Evolutionary conservation across 2,888 invertebrate genomes (phyloP).

Genomic region (Drosophila austrosaltans): DNA sequence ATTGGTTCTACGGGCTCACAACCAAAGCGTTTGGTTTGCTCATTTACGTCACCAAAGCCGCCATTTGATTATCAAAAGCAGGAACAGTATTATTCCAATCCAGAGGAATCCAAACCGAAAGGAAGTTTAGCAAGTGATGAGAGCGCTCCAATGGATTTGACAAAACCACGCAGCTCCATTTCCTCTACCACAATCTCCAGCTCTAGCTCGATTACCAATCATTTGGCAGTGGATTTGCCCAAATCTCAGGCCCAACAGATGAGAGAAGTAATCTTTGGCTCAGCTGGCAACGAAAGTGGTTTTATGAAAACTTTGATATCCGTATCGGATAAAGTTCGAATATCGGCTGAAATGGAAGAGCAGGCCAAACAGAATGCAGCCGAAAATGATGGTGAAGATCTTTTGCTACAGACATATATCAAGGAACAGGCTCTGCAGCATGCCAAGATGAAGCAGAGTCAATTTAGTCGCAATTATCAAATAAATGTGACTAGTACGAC

Average conservation of each 20-base stretch:
- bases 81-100: slow-evolving; percentile 84
- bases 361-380: slow-evolving; percentile 56
- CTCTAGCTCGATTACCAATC: not conserved
- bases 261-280: slow-evolving; percentile 81
- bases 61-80: slow-evolving; percentile 83
- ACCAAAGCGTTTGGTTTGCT: slow-evolving; percentile 76
- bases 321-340: slow-evolving; percentile 81
- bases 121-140: slow-evolving; percentile 71
- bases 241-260: slow-evolving; percentile 82
- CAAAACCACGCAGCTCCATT: slow-evolving; percentile 76
- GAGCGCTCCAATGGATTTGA: slow-evolving; percentile 82
- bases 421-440: slow-evolving; percentile 89
- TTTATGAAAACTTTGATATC: slow-evolving; percentile 82
- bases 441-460: slow-evolving; percentile 89
- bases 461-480: slow-evolving; percentile 79
- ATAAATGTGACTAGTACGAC: slow-evolving; percentile 35
- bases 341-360: slow-evolving; percentile 72
- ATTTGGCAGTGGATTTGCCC: slow-evolving; percentile 32
- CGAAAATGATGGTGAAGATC: slow-evolving; percentile 84
- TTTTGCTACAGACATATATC: slow-evolving; percentile 89
- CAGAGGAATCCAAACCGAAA: slow-evolving; percentile 81
- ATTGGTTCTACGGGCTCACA: slow-evolving; percentile 60
- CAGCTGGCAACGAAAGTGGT: slow-evolving; percentile 77
- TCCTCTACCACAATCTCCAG: slow-evolving; percentile 2
- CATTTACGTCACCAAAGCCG: slow-evolving; percentile 82